Percentiles rank a stretch among this genome's conserved stretches.
Conservation (phyloP, 2,113 vertebrate species). For the Brachypteracias leptosomus region DNA sequence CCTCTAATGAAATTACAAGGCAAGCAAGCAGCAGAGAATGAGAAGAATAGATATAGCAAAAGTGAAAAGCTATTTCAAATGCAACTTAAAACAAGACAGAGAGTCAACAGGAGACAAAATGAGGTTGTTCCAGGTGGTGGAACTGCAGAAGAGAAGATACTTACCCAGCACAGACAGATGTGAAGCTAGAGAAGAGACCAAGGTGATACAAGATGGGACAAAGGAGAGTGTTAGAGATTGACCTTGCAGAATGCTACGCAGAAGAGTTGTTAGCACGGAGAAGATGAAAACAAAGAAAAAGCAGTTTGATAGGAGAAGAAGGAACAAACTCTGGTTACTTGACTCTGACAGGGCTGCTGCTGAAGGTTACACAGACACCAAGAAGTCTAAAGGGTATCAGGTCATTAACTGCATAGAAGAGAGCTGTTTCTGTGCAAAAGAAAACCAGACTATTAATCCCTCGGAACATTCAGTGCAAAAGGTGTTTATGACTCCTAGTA, state of each 20-base stretch:
- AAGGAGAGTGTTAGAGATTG: not conserved
- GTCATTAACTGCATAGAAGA: conserved; percentile 12
- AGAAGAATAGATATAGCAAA: not conserved
- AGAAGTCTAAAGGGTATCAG: conserved; percentile 21
- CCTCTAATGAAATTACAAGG: conserved; percentile 5
- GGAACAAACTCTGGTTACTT: not conserved
- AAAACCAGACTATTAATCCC: not conserved
- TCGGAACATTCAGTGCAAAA: not conserved
- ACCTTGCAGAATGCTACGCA: conserved; percentile 30
- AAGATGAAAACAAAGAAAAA: conserved; percentile 49
- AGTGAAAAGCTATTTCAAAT: conserved; percentile 45
- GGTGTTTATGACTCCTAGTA: not conserved
- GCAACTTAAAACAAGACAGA: conserved; percentile 32
- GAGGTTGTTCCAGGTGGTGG: conserved; percentile 21
- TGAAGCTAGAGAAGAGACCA: not conserved
- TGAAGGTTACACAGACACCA: not conserved
- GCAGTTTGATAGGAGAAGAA: conserved; percentile 26
- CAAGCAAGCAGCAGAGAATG: not conserved
- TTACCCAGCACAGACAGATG: not conserved
- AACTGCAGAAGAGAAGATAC: conserved; percentile 32
- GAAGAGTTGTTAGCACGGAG: conserved; percentile 33
- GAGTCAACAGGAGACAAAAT: conserved; percentile 26
- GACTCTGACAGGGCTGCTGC: not conserved
- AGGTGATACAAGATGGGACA: not conserved
- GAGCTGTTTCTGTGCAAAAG: not conserved